A percentile compares a stretch with the other conserved stretches of the same genome.
Conservation (phyloP, 92 coral and sea anemone genomes). For the Porites lobata region DNA sequence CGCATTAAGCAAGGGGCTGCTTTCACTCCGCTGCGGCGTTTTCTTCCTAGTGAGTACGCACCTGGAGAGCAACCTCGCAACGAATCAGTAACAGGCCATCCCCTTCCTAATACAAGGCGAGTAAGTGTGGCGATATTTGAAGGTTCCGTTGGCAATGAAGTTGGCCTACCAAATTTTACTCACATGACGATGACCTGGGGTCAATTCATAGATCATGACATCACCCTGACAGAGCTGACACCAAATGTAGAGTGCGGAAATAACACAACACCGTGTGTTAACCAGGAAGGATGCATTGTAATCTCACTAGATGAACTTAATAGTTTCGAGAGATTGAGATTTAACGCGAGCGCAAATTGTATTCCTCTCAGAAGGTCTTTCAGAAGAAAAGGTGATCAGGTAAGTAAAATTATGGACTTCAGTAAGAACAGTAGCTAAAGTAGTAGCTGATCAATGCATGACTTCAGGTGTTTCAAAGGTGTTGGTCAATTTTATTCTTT, state of each 20-base stretch:
- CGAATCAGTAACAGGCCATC: neutral
- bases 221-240: conserved; percentile 14
- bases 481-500: no score
- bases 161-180: neutral
- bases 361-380: conserved; percentile 27
- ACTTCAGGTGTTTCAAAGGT: neutral
- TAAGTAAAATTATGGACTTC: neutral
- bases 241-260: conserved; percentile 1
- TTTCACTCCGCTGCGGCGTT: neutral
- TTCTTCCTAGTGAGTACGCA: neutral
- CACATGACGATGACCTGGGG: conserved; percentile 50
- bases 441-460: no score
- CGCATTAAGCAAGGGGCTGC: conserved; percentile 9
- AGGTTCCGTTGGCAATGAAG: neutral
- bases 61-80: neutral
- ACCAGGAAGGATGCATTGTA: conserved; percentile 3
- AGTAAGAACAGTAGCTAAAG: no score
- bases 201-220: conserved; percentile 33
- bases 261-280: conserved; percentile 7
- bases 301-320: neutral
- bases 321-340: neutral
- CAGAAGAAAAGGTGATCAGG: neutral
- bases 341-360: neutral
- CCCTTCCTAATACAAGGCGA: conserved; percentile 8
- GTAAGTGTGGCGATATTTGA: neutral